A percentile compares a stretch with the other conserved stretches of the same genome.
Conservation (phyloP, 2,888 invertebrate genomes). For the Troglohyphantes excavatus region DNA sequence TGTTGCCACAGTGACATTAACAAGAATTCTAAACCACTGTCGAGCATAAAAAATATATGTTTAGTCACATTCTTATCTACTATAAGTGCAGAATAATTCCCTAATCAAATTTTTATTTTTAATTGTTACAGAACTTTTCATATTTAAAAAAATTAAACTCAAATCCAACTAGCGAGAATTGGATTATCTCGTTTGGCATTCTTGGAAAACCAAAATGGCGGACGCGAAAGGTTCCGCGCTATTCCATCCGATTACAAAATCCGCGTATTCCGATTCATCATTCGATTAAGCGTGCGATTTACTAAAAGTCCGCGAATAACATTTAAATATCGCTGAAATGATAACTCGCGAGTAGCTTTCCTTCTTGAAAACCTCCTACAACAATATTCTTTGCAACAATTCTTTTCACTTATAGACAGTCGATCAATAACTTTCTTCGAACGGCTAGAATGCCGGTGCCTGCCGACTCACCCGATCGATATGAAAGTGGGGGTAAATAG, state of each 20-base stretch:
- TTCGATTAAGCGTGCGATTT: not conserved
- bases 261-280: not conserved
- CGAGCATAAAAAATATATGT: too few species aligned
- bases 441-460: conserved; percentile 2
- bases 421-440: conserved; percentile 59
- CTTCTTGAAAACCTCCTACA: not conserved
- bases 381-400: not conserved
- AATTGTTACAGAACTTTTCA: too few species aligned
- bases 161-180: too few species aligned
- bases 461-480: conserved; percentile 38
- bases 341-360: not conserved
- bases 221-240: not conserved
- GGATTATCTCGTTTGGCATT: not conserved
- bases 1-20: too few species aligned
- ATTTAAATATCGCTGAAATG: not conserved
- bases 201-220: conserved; percentile 5
- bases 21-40: too few species aligned
- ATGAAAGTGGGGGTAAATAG: conserved; percentile 48
- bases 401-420: conserved; percentile 16
- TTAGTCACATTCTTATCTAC: too few species aligned
- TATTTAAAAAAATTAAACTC: too few species aligned
- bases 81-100: too few species aligned
- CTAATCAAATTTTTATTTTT: too few species aligned
- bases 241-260: not conserved
- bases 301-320: not conserved